Evolutionary conservation across 2,888 invertebrate genomes (phyloP).

Genomic region (Bursaphelenchus okinawaensis): DNA sequence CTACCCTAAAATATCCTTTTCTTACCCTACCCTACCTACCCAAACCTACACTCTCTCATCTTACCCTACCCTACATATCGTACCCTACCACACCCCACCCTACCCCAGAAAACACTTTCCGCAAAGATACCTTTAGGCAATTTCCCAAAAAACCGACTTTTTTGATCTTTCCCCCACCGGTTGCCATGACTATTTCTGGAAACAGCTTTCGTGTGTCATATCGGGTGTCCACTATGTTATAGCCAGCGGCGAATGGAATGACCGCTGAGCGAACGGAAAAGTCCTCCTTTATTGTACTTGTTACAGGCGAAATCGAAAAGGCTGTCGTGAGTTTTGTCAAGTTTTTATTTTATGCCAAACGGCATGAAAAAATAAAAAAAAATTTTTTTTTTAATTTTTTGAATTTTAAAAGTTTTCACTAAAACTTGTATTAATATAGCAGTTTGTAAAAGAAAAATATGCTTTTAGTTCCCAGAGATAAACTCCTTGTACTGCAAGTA

Average conservation of each 20-base stretch:
- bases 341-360: too few relatives aligned
- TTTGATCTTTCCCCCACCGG: neutral
- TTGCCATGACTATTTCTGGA: neutral
- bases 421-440: too few relatives aligned
- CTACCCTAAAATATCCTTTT: too few relatives aligned
- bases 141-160: neutral
- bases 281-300: conserved; percentile 24
- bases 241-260: conserved; percentile 3
- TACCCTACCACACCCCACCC: too few relatives aligned
- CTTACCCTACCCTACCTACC: too few relatives aligned
- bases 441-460: too few relatives aligned
- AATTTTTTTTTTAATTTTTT: conserved; percentile 9
- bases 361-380: too few relatives aligned
- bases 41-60: too few relatives aligned
- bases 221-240: neutral
- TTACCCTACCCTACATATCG: too few relatives aligned
- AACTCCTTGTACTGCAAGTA: conserved; percentile 38
- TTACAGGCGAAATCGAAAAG: conserved; percentile 31
- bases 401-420: too few relatives aligned
- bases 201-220: neutral
- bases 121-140: neutral
- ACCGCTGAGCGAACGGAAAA: conserved; percentile 7
- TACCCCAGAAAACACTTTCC: too few relatives aligned
- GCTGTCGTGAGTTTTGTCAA: conserved; percentile 22
- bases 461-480: conserved; percentile 18